Base-by-base conservation (phyloP, 2,113 vertebrate species). In the Catagonus wagneri region DNA sequence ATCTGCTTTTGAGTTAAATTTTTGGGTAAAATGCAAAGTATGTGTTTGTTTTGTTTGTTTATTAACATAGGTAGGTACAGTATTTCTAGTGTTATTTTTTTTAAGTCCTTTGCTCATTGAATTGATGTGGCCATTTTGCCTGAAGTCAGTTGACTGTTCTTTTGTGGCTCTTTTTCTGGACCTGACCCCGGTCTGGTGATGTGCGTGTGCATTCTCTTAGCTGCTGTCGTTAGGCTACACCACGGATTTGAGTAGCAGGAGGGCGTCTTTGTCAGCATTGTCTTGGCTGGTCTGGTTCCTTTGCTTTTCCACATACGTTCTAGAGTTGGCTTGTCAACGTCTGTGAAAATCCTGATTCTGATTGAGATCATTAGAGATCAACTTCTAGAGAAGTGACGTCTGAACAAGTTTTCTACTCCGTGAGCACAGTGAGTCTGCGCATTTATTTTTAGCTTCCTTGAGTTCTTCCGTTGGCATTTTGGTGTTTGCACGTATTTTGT, bases 141-240 rank as follows among this genome's bases (percentile, higher is more conserved):
- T 23, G 10, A 7, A 9, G 6, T 17, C 66, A 22, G 17, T 20
- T 3, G 66, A 4, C 50, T 15, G 0, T 17, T 0, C 22, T 72
- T 87, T 2, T 79, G 22, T 7, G 20, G 19, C 20, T 32, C 74
- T 22, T 0, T 17, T 44, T 56, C 54, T 36, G 20, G n/a, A 2
- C 32, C 50, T 29, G 19, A 0, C 32, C 39, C 23, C 29, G 27
- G 56, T 54, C 44, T 13, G 0, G 1, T 60, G 68, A 4, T 14
- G 56, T 36, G 0, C 1, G 58, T 14, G 44, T 11, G 8, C 6
- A 0, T 52, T 19, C 11, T 81, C 39, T 68, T n/a, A 11, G 50
- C 52, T n/a, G 2, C n/a, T 36, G 0, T 56, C 8, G 10, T 20
- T 4, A 27, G 71, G 3, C 39, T 19, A 0, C 11, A 1, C 19